Base-by-base conservation (phyloP, 2,888 invertebrate species). In the Drosophila niveifrons region DNA sequence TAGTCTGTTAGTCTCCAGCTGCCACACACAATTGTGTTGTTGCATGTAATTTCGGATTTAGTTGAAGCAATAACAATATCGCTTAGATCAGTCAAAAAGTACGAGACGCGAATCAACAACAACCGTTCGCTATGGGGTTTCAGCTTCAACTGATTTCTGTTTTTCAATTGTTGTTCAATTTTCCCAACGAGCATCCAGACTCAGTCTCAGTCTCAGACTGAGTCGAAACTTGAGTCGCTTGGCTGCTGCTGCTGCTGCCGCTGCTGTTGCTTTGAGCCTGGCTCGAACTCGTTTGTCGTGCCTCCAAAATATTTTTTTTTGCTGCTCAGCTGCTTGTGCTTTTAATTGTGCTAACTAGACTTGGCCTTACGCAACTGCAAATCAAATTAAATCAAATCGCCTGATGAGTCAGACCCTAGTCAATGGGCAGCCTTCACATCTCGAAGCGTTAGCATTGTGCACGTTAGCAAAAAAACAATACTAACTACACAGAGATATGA, bases 261-360 rank as follows among this genome's bases (percentile, higher is more conserved):
- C 13, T 34, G 48, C 18, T 17, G 17, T 47, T 48, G 68, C 52
- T 66, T 67, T 75, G 67, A 75, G 80, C 65, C 64, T 62, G 68
- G 31, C 55, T 52, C 53, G 68, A 84, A 84, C 83, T 84, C 67
- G 88, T 87, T 84, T 87, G 86, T 88, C 88, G 85, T 85, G 85
- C 88, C 85, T 88, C 88, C 85, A 85, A 83, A 79, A 67, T 41
- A 36, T 36, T 36, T 11, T 36, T 11, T 34, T 11, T 36, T 51
- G 46, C 29, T 28, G 46, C 47, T 61, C 44, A 61, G 57, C 74
- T 55, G 50, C 58, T 66, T 29, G 70, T 34, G 70, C 73, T 76
- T 81, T 79, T 83, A 83, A 86, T 86, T 83, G 82, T 82, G 82
- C 84, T 79, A 86, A 82, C 80, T 84, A 78, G 80, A 87, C 55